These are phyloP conservation scores for Gisinianus flammeolus DNA, from an alignment of 2,888 invertebrate species.

Conservation along the genomic window DNA sequence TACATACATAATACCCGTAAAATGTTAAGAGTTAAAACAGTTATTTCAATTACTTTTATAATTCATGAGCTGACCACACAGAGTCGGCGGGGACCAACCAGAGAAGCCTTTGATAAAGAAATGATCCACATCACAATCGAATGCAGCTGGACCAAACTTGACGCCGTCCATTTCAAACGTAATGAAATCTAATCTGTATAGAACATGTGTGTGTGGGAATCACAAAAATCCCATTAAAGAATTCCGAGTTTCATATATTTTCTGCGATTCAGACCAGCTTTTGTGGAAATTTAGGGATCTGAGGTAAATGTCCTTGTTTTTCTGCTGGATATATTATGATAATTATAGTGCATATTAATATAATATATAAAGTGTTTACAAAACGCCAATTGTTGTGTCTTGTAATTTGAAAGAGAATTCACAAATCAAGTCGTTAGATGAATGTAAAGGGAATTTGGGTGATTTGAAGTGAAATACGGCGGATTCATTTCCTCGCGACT, in stretches of 20 bases:
- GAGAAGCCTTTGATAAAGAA: conserved; percentile 55
- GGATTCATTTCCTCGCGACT: conserved; percentile 39
- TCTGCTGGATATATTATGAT: background rate
- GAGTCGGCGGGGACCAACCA: conserved; percentile 52
- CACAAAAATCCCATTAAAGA: background rate
- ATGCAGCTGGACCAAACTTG: conserved; percentile 40
- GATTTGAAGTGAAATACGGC: conserved; percentile 49
- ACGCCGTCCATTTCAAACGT: conserved; percentile 47
- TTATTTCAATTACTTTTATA: conserved; percentile 44
- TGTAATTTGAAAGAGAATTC: conserved; percentile 47
- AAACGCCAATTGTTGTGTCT: conserved; percentile 46
- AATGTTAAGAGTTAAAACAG: too few species aligned
- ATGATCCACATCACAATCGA: conserved; percentile 51
- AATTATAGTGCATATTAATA: background rate
- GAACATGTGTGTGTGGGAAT: too few species aligned
- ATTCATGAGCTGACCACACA: conserved; percentile 52
- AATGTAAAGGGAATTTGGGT: conserved; percentile 46
- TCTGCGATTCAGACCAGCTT: background rate
- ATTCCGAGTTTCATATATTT: background rate
- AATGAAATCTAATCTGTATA: conserved; percentile 48
- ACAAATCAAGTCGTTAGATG: conserved; percentile 49
- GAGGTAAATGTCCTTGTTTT: background rate
- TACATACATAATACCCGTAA: too few species aligned
- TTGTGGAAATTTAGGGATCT: background rate
- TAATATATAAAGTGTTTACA: conserved; percentile 34